A percentile compares a stretch with the other conserved stretches of the same genome.
Evolutionary conservation across 1,140 invertebrate species (phyloP).

Genomic region (Dreissena polymorpha): DNA sequence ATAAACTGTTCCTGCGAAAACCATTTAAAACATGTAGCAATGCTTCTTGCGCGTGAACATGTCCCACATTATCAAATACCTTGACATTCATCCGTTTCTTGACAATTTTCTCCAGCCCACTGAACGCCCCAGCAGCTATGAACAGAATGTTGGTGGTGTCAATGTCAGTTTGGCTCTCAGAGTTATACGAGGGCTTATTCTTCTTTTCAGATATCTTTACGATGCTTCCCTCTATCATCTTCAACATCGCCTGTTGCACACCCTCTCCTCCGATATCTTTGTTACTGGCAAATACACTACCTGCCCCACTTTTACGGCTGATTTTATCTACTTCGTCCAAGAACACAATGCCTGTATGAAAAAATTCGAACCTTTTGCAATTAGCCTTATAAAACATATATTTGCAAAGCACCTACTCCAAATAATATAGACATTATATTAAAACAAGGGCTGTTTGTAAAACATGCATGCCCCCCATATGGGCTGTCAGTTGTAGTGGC

Average conservation of each 20-base stretch:
- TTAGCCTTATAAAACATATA: too few relatives aligned
- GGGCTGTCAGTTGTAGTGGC: too few relatives aligned
- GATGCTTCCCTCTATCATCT: slow-evolving; percentile 98
- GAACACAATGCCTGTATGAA: slow-evolving; percentile 92
- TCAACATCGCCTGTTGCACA: slow-evolving; percentile 92
- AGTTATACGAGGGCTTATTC: slow-evolving; percentile 80
- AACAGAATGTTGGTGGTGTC: slow-evolving; percentile 99
- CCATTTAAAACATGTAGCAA: too few relatives aligned
- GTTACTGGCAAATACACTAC: background rate
- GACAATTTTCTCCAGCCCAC: slow-evolving; percentile 96
- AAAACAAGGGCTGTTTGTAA: too few relatives aligned
- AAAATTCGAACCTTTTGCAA: slow-evolving; percentile 4
- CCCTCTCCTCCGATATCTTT: slow-evolving; percentile 99
- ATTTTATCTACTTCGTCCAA: slow-evolving; percentile 99
- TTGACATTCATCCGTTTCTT: slow-evolving; percentile 96
- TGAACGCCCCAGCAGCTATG: slow-evolving; percentile 99
- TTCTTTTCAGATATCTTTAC: slow-evolving; percentile 97
- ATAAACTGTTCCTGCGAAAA: too few relatives aligned
- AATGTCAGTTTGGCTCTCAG: slow-evolving; percentile 80
- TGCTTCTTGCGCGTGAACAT: too few relatives aligned
- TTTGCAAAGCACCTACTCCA: too few relatives aligned
- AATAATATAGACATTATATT: too few relatives aligned
- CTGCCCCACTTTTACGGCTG: slow-evolving; percentile 8
- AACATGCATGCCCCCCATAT: too few relatives aligned
- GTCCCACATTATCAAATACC: slow-evolving; percentile 78